Evolutionary conservation across 2,797 vertebrate species (phyloP).

Genomic region (Lepus oiostolus): DNA sequence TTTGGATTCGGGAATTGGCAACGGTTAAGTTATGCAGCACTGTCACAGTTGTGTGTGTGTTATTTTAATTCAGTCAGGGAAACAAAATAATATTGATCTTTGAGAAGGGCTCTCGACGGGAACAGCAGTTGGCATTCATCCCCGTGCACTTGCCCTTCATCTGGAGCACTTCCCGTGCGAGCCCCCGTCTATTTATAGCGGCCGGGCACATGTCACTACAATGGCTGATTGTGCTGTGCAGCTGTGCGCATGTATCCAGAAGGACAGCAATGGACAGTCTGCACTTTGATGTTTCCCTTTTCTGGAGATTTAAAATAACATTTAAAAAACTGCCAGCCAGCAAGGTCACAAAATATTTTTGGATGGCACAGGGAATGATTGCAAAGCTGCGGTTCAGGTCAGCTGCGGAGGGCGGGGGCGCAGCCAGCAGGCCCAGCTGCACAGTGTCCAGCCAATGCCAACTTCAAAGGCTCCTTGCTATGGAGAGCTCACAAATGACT

Average conservation of each 20-base stretch:
- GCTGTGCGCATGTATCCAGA: slow-evolving; percentile 86
- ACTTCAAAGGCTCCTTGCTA: slow-evolving; percentile 84
- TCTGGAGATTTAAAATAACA: slow-evolving; percentile 87
- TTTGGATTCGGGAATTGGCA: not conserved
- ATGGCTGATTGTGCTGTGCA: slow-evolving; percentile 87
- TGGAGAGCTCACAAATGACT: slow-evolving; percentile 74
- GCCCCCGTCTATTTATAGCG: slow-evolving; percentile 87
- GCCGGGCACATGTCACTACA: slow-evolving; percentile 83
- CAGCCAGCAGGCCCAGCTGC: slow-evolving; percentile 70
- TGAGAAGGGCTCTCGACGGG: slow-evolving; percentile 51
- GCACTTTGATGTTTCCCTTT: slow-evolving; percentile 88
- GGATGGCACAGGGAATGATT: slow-evolving; percentile 73
- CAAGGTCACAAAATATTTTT: slow-evolving; percentile 84
- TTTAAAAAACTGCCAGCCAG: slow-evolving; percentile 84
- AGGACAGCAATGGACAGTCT: slow-evolving; percentile 86
- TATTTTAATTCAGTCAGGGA: slow-evolving; percentile 64
- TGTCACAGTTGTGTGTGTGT: slow-evolving; percentile 41
- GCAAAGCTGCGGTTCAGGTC: slow-evolving; percentile 80
- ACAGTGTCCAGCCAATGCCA: slow-evolving; percentile 77
- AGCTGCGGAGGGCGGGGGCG: not conserved
- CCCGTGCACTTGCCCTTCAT: slow-evolving; percentile 81
- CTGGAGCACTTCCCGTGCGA: slow-evolving; percentile 70
- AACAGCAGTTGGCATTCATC: slow-evolving; percentile 60
- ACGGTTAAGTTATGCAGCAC: slow-evolving; percentile 38
- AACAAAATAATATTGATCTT: slow-evolving; percentile 75